Evolutionary conservation across 2,797 vertebrate species (phyloP), one percentile per base, ranked within the genome.

Genomic region (Lutjanus argentimaculatus): DNA sequence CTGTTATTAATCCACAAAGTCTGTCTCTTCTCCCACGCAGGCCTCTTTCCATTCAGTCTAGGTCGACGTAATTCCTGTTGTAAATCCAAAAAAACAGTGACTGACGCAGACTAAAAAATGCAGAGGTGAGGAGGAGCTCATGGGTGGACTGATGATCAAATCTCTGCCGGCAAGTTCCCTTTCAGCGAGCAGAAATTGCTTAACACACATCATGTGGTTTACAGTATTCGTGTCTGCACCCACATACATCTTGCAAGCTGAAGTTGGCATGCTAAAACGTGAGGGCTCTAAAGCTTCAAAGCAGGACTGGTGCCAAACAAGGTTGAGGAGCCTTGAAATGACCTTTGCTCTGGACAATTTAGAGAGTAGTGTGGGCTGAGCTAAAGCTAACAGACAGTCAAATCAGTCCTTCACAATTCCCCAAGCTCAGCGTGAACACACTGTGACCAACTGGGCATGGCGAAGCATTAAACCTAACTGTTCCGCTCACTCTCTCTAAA

Each of bases 361-460:
- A 67, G 72, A 80, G 52, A 17, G 48, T 48, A 75, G 43, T 67
- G 43, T 67, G 80, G 68, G 46, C 51, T 74, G 70, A 83, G 72
- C 69, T 74, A 76, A 84, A 89, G 63, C 78, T 85, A 73, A 82
- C 65, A 86, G 80, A 80, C 79, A 79, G 84, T 85, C 58, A 80
- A 88, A 88, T 85, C 82, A 67, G 70, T 79, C 78, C 61, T 71
- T 79, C 71, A 59, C 70, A 85, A 77, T 85, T 78, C 75, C 61
- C 70, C 1, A 25, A 79, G 80, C 77, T 72, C 57, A 68, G 56
- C 12, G 62, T 49, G 67, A 91, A 77, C 77, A 85, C 58, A 73
- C 66, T 75, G 72, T 79, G 85, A 86, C 72, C 67, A 88, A 77
- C 52, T 74, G 86, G 76, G 73, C 80, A 75, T 67, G 62, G 67